Percentiles rank a stretch among this genome's conserved stretches.
Evolutionary conservation across 2,888 invertebrate genomes (phyloP).

Genomic region (Lampropteryx suffumata): DNA sequence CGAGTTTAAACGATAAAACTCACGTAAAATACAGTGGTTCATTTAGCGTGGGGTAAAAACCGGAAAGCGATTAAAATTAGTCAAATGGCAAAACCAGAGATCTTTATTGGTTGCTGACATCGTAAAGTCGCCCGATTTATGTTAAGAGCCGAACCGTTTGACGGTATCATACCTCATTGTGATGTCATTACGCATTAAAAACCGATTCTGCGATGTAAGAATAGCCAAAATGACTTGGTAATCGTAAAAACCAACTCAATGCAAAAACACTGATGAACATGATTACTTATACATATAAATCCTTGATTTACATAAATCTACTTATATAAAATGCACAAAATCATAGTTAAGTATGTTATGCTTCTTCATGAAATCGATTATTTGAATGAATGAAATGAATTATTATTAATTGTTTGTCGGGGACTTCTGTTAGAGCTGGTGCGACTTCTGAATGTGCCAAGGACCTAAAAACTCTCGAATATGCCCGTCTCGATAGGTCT

Average conservation of each 20-base stretch:
- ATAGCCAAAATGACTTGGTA: conserved; percentile 30
- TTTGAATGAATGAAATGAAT: no score
- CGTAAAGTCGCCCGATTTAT: conserved; percentile 71
- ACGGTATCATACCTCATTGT: conserved; percentile 38
- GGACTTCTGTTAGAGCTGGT: no score
- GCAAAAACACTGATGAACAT: conserved; percentile 2
- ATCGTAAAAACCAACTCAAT: conserved; percentile 9
- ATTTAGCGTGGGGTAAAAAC: conserved; percentile 61
- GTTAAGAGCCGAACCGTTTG: conserved; percentile 46
- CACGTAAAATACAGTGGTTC: conserved; percentile 59
- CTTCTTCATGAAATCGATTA: no score
- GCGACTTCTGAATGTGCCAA: no score
- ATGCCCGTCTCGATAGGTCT: no score
- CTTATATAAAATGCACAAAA: no score
- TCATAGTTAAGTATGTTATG: no score
- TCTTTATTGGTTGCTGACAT: conserved; percentile 61
- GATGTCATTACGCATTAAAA: conserved; percentile 46
- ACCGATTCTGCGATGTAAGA: conserved; percentile 33
- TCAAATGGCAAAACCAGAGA: conserved; percentile 64
- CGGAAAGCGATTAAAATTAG: conserved; percentile 70
- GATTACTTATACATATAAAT: not conserved
- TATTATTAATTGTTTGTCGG: no score
- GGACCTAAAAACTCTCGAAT: no score
- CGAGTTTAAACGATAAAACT: conserved; percentile 65
- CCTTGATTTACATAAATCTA: not conserved